Base-by-base conservation (phyloP, 2,113 vertebrate genomes). In the Menidia beryllina region DNA sequence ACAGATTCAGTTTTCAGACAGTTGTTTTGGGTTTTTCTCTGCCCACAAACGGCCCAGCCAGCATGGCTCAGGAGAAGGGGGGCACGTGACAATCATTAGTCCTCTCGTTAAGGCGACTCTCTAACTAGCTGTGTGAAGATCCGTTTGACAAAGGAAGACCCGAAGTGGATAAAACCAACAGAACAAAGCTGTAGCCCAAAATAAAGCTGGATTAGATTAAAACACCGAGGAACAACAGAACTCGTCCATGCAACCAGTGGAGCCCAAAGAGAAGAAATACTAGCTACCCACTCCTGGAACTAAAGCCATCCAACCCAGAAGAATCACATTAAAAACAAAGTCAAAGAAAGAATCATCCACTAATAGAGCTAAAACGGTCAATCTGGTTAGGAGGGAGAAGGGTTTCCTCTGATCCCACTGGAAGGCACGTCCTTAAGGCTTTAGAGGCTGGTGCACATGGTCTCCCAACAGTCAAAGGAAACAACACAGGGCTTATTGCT, bases 361-460 rank as follows among this genome's bases (percentile, higher is more conserved):
- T 64, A 83, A 65, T 52, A 79, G 81, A 59, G 27, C 51, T 82
- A 66, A 69, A 79, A 59, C 55, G 56, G 61, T 80, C 72, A 86
- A 77, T 88, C 78, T 79, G 72, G 83, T 82, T 74, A 77, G 69
- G 84, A 71, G 86, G 79, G 58, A 38, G 23, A 77, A 73, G 80
- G 48, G 59, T 93, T 94, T 92, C 71, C 95, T 92, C 81, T 64
- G 84, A 90, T 90, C 91, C 20, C 78, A 94, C 93, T 95, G 94
- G 91, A 98, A 99, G 97, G 97, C 97, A 98, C 97, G 93, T 97
- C 95, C 95, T 83, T 94, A 93, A 94, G 96, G 97, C 96, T 95
- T 95, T 86, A 91, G 90, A 95, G 94, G 94, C 95, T 95, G 95
- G 95, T 94, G 93, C 92, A 94, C 94, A 95, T 91, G 89, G 83